Base-by-base conservation (phyloP, 2,888 invertebrate genomes). In the Linhomoeus sp. region DNA sequence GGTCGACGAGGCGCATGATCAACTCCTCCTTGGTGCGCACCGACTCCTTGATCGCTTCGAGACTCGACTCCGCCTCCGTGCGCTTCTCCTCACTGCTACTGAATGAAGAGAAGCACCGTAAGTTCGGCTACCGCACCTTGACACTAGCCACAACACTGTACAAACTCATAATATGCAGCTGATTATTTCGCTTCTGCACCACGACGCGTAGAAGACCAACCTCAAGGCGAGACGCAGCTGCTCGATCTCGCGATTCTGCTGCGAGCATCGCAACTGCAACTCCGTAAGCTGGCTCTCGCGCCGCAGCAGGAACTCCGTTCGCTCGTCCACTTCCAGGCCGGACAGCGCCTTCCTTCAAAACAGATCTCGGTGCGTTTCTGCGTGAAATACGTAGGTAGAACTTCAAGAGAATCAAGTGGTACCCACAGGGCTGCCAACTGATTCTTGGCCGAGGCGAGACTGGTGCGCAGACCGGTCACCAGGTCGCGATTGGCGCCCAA, bases 1-100 rank as follows among this genome's bases (percentile, higher is more conserved):
- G 55, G 19, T 37, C 19, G 22, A 52, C 56, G 50, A 59, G 50
- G 33, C 55, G 50, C 49, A 58, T 50, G 26, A 60, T 59, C 29
- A 60, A 40, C 45, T 59, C 57, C 47, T 60, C 59, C 46, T 61
- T 61, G 1, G 61, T 58, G 3, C 56, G 52, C 12, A 61, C 46
- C 23, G 58, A 58, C 36, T 58, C 56, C 33, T 55, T 51, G 40
- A 57, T 59, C 2, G 60, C 60, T 35, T 61, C 61, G 9, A 59
- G 29, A 29, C 12, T 29, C 12, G 29, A 29, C 12, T 29, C 29
- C 29, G 29, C 29, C 12, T 29, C 29, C 7, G 29, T 9, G 12
- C 29, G 29, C 29, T 29, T 5, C 29, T 29, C 7, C 12, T 29
- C 29, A 12, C 29, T 29, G 7, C 7, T 12, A 9, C 29, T 29